phyloP scores from a whole-genome alignment of 23 tunicate genomes.

The Trididemnum nubilum region DNA sequence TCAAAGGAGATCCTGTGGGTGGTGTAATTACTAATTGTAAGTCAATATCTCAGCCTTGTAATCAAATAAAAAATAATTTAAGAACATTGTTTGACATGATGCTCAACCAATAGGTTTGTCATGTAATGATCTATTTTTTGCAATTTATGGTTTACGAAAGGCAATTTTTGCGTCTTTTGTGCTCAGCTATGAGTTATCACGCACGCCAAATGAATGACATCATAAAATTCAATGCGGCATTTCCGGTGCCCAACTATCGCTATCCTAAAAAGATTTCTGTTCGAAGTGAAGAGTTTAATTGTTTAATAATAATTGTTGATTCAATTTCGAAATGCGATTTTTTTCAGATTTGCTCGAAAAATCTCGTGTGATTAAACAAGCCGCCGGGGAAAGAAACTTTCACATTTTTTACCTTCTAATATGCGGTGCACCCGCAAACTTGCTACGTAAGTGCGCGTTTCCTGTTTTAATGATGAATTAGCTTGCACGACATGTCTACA shows the following conservation, averaged over 20 bases:
- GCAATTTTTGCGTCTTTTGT: no score
- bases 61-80: not conserved
- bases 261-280: no score
- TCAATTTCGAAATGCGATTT: no score
- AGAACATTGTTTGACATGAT: no score
- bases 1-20: conserved; percentile 96
- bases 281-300: no score
- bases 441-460: conserved; percentile 17
- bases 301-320: no score
- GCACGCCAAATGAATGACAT: no score
- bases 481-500: not conserved
- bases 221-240: no score
- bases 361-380: conserved; percentile 85
- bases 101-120: no score
- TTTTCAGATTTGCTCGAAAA: conserved; percentile 96
- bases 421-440: conserved; percentile 51
- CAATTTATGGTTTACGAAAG: no score
- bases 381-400: conserved; percentile 85
- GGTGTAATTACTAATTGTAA: conserved; percentile 90
- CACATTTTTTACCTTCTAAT: conserved; percentile 90
- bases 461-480: not conserved
- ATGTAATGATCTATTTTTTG: not conserved
- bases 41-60: conserved; percentile 41
- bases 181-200: no score
- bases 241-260: no score